A percentile compares a stretch with the other conserved stretches of the same genome.
Conservation (phyloP, 2,113 vertebrate genomes). For the Phaetusa simplex region DNA sequence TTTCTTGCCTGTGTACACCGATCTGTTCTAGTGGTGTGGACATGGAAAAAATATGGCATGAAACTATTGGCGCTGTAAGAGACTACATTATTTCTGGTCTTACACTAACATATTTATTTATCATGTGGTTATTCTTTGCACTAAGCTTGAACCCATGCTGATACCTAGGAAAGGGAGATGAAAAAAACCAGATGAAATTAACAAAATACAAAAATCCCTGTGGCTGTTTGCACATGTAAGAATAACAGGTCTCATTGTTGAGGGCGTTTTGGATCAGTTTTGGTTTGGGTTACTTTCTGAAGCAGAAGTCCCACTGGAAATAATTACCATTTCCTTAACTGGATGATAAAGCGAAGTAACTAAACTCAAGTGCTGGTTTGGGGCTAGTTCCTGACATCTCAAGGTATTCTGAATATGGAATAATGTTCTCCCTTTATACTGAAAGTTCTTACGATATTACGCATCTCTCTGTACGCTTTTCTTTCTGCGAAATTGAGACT, state of each 20-base stretch:
- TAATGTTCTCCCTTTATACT: neutral
- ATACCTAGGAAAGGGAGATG: neutral
- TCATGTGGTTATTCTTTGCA: neutral
- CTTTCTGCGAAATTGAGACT: neutral
- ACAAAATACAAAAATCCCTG: accelerated
- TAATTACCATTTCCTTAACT: neutral
- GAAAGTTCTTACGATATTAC: neutral
- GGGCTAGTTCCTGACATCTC: accelerated
- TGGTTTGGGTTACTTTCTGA: neutral
- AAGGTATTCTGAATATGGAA: neutral
- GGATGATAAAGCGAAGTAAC: neutral
- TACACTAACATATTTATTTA: neutral
- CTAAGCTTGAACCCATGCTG: neutral
- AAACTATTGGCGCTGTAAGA: neutral
- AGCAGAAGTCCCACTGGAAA: neutral
- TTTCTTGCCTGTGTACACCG: neutral
- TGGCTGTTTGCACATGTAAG: accelerated
- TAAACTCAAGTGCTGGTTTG: neutral
- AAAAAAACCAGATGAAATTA: neutral
- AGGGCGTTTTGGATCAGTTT: neutral
- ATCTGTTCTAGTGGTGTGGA: neutral
- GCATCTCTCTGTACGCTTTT: neutral
- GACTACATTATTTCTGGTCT: neutral
- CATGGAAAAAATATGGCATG: neutral
- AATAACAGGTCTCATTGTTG: neutral